A percentile compares a stretch with the other conserved stretches of the same genome.
Evolutionary conservation across 2,888 invertebrate genomes (phyloP).

Genomic region (Siphlonurus alternatus): DNA sequence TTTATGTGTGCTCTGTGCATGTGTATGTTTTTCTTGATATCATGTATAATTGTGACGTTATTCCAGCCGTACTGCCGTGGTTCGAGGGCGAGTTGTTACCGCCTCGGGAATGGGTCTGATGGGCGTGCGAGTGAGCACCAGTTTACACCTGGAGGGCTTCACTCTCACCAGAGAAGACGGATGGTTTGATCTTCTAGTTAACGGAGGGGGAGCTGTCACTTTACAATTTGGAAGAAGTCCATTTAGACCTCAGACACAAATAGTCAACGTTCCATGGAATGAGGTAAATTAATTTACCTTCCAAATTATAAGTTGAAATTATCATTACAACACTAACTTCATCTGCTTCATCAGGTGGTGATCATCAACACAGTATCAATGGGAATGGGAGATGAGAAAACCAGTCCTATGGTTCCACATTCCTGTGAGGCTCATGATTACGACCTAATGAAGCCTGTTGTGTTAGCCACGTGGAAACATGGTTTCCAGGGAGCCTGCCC

Average conservation of each 20-base stretch:
- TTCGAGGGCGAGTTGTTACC: conserved; percentile 86
- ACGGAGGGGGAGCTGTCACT: conserved; percentile 96
- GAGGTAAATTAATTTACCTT: conserved; percentile 35
- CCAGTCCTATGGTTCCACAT: conserved; percentile 42
- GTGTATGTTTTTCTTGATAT: not conserved
- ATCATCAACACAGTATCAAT: conserved; percentile 77
- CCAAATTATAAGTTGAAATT: not conserved
- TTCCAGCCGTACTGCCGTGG: conserved; percentile 86
- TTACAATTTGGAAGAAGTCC: conserved; percentile 86
- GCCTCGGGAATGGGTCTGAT: conserved; percentile 83
- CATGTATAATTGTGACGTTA: conserved; percentile 1
- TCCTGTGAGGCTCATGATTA: conserved; percentile 80
- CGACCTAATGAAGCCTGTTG: conserved; percentile 83
- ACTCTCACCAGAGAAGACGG: conserved; percentile 84
- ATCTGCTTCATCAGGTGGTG: conserved; percentile 46
- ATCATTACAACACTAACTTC: not conserved
- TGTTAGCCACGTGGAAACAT: conserved; percentile 86
- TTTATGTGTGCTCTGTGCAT: not conserved
- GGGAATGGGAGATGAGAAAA: conserved; percentile 66
- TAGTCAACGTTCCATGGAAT: conserved; percentile 92
- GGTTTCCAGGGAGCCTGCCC: conserved; percentile 92
- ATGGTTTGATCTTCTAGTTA: conserved; percentile 96
- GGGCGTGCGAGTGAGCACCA: conserved; percentile 89
- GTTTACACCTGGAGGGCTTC: conserved; percentile 88
- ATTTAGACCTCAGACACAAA: conserved; percentile 72